Evolutionary conservation across 2,888 invertebrate genomes (phyloP).

Genomic region (Spialia ferax): DNA sequence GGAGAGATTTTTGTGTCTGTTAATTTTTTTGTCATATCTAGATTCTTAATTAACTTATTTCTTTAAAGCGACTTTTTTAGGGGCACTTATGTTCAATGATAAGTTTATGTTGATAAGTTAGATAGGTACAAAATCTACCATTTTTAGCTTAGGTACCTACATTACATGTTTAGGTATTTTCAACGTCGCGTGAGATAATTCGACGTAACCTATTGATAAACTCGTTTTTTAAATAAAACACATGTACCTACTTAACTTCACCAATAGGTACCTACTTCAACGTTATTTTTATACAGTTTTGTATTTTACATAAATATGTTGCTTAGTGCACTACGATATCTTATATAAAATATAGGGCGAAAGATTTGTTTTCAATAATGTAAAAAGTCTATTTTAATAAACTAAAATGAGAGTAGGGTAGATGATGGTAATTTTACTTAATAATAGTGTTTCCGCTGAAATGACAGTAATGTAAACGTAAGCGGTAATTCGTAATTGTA

Average conservation of each 20-base stretch:
- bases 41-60: too few relatives aligned
- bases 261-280: background rate
- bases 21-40: too few relatives aligned
- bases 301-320: background rate
- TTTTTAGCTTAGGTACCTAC: background rate
- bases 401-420: background rate
- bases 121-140: too few relatives aligned
- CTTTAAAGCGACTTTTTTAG: too few relatives aligned
- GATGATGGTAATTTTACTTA: constrained; percentile 29
- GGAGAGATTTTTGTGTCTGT: too few relatives aligned
- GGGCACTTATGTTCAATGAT: background rate
- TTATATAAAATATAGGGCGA: too few relatives aligned
- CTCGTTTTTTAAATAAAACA: background rate
- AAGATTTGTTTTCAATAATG: too few relatives aligned
- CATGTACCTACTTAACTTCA: background rate
- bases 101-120: too few relatives aligned
- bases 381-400: background rate
- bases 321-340: background rate
- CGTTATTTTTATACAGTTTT: background rate
- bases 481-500: constrained; percentile 38
- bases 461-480: constrained; percentile 39
- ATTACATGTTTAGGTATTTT: background rate
- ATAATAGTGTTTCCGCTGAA: constrained; percentile 45
- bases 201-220: background rate
- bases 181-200: background rate